A percentile compares a stretch with the other conserved stretches of the same genome.
These are phyloP conservation scores for Caenorhabditis briggsae DNA, from an alignment of 1,140 invertebrate species.

Conservation along the genomic window DNA sequence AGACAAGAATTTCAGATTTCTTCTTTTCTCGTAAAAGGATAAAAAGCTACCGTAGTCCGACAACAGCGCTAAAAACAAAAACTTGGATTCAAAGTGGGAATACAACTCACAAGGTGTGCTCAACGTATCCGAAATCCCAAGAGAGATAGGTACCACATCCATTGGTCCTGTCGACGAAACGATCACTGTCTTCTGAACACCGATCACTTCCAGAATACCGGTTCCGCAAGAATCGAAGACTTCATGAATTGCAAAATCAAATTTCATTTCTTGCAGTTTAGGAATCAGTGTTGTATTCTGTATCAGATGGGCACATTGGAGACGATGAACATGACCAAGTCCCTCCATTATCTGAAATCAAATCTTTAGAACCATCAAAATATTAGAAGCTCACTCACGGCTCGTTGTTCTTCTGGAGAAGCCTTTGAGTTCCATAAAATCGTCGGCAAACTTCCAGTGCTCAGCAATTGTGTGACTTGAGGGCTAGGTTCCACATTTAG, in stretches of 20 bases:
- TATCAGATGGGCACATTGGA: slow-evolving; percentile 35
- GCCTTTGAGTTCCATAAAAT: slow-evolving; percentile 33
- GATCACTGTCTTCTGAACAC: slow-evolving; percentile 26
- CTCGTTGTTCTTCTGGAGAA: slow-evolving; percentile 15
- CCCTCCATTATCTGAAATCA: slow-evolving; percentile 35
- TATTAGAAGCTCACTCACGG: not conserved
- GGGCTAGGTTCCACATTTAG: slow-evolving; percentile 14
- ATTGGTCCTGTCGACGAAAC: slow-evolving; percentile 49
- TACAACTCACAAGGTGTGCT: slow-evolving; percentile 17
- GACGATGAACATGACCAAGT: slow-evolving; percentile 27
- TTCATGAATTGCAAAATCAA: slow-evolving; percentile 52
- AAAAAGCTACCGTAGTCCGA: slow-evolving; percentile 44
- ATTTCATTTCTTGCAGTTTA: slow-evolving; percentile 55
- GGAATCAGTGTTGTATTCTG: slow-evolving; percentile 35
- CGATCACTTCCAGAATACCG: slow-evolving; percentile 48
- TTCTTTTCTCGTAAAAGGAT: slow-evolving; percentile 2
- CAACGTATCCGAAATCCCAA: slow-evolving; percentile 19
- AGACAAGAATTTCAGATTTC: slow-evolving; percentile 21
- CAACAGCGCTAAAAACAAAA: slow-evolving; percentile 4
- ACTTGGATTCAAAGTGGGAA: not conserved
- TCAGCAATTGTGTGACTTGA: slow-evolving; percentile 12
- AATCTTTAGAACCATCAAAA: not conserved
- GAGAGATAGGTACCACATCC: slow-evolving; percentile 33
- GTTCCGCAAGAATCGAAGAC: slow-evolving; percentile 55
- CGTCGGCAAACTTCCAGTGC: slow-evolving; percentile 25